These are phyloP conservation scores for Geophilus truncorum DNA, from an alignment of 2,888 invertebrate species.

Conservation along the genomic window DNA sequence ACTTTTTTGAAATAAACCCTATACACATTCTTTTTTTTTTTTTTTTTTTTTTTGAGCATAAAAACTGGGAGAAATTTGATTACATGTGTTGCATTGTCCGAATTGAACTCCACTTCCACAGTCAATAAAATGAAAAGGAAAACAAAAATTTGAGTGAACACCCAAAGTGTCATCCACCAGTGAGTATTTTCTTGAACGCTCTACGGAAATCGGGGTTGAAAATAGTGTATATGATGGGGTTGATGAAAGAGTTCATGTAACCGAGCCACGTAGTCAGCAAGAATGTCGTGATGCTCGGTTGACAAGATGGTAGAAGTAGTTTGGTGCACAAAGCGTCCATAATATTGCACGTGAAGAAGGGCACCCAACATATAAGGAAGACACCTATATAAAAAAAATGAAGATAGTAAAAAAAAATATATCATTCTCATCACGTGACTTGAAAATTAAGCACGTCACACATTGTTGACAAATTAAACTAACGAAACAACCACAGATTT, in stretches of 20 bases:
- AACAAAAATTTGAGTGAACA: neutral
- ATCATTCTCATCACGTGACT: no score
- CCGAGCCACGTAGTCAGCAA: slow-evolving; percentile 96
- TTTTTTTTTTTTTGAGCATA: neutral
- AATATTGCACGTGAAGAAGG: slow-evolving; percentile 97
- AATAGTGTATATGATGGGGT: slow-evolving; percentile 90
- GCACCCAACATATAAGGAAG: slow-evolving; percentile 97
- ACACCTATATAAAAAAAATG: slow-evolving; percentile 68
- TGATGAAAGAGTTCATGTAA: slow-evolving; percentile 75
- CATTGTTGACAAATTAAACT: no score
- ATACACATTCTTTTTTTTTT: no score
- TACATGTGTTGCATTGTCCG: neutral
- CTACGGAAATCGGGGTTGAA: slow-evolving; percentile 97
- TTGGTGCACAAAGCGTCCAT: slow-evolving; percentile 94
- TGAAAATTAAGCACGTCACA: no score
- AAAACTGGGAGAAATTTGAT: neutral
- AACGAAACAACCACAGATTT: no score
- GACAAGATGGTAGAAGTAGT: slow-evolving; percentile 61
- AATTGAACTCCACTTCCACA: neutral
- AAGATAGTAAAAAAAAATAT: no score
- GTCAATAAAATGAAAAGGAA: neutral
- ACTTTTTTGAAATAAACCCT: no score
- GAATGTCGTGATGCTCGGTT: slow-evolving; percentile 81
- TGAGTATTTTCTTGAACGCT: slow-evolving; percentile 89
- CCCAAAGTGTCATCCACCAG: slow-evolving; percentile 22